phyloP scores from a whole-genome alignment of 2,797 vertebrate species.

The Anguilla marmorata region DNA sequence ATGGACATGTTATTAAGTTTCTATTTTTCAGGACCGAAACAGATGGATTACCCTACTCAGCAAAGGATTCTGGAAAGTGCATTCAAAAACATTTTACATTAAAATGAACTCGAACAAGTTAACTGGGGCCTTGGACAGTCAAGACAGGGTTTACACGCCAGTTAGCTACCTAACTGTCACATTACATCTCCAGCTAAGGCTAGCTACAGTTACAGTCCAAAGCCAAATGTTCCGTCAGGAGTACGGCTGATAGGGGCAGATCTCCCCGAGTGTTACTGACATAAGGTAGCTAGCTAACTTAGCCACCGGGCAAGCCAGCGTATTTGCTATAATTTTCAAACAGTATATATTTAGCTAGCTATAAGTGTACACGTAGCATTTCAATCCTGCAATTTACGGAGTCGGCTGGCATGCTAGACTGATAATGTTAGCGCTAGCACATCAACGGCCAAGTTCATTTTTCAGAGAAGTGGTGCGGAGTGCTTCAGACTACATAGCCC shows the following conservation, averaged over 20 bases:
- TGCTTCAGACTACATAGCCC: neutral
- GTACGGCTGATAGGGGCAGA: neutral
- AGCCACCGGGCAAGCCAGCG: neutral
- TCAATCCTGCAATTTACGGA: neutral
- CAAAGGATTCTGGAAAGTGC: neutral
- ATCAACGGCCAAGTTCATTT: neutral
- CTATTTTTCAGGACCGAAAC: neutral
- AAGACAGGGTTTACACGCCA: neutral
- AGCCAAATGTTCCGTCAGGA: neutral
- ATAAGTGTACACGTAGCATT: neutral
- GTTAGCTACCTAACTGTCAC: neutral
- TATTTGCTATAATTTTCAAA: neutral
- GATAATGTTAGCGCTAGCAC: neutral
- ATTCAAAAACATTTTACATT: neutral
- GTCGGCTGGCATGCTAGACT: neutral
- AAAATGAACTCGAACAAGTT: neutral
- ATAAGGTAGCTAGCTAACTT: neutral
- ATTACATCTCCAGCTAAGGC: neutral
- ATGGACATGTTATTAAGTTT: neutral
- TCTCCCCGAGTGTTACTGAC: neutral
- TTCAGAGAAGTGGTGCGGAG: neutral
- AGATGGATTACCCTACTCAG: neutral
- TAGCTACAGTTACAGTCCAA: neutral
- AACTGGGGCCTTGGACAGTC: neutral
- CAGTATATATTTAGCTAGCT: neutral